phyloP scores from a whole-genome alignment of 2,113 vertebrate species.

The Eubucco bourcierii region DNA sequence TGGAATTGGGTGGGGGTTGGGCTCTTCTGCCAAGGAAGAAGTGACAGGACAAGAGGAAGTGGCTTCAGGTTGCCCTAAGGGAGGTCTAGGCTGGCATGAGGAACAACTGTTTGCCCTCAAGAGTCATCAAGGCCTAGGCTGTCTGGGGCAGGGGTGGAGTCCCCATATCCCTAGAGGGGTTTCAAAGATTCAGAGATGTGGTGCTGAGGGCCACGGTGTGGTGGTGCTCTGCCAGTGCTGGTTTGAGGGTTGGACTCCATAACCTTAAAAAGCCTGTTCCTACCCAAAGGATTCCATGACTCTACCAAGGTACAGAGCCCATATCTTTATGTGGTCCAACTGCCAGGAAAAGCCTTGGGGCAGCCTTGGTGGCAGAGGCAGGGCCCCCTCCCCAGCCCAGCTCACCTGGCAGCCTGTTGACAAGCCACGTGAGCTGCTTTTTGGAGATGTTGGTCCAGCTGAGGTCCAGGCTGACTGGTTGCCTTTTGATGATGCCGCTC shows the following conservation, averaged over 20 bases:
- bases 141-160: too few species aligned
- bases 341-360: rapidly evolving
- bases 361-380: background rate
- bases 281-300: background rate
- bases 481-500: constrained; percentile 95
- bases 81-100: too few species aligned
- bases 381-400: background rate
- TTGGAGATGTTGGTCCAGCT: constrained; percentile 98
- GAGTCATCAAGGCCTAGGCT: too few species aligned
- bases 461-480: constrained; percentile 92
- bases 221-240: background rate
- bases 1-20: background rate
- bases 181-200: background rate
- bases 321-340: rapidly evolving
- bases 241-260: too few species aligned
- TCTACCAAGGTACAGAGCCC: background rate
- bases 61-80: too few species aligned
- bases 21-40: too few species aligned
- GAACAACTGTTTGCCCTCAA: too few species aligned
- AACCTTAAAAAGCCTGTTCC: background rate
- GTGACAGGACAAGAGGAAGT: too few species aligned
- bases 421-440: constrained; percentile 96
- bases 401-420: constrained; percentile 92
- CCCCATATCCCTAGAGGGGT: too few species aligned
- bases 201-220: background rate